phyloP scores from a whole-genome alignment of 2,888 invertebrate genomes.

The Trissoscelio sp. region DNA sequence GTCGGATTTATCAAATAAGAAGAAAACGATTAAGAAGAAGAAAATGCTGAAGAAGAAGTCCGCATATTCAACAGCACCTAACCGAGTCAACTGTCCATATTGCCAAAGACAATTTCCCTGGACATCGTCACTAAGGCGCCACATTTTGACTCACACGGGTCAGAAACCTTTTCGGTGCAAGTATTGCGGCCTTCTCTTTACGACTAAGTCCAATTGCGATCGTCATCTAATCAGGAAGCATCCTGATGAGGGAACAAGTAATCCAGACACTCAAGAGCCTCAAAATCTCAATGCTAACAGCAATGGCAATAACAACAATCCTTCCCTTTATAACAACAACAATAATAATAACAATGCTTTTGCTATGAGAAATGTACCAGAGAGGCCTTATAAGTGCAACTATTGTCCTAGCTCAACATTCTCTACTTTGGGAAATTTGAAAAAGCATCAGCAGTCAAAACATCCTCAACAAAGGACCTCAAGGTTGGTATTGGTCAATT shows the following conservation, averaged over 20 bases:
- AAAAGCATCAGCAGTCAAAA: slow-evolving; percentile 90
- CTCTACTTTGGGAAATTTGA: slow-evolving; percentile 90
- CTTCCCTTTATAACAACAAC: slow-evolving; percentile 42
- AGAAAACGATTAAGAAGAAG: slow-evolving; percentile 76
- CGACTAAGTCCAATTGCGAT: slow-evolving; percentile 98
- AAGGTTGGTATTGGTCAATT: slow-evolving; percentile 74
- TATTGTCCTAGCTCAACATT: slow-evolving; percentile 93
- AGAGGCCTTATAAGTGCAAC: slow-evolving; percentile 91
- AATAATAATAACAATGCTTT: slow-evolving; percentile 83
- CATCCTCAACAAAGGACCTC: slow-evolving; percentile 85
- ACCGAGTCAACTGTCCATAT: slow-evolving; percentile 96
- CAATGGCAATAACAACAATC: slow-evolving; percentile 70
- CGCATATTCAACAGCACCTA: slow-evolving; percentile 97
- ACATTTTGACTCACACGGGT: slow-evolving; percentile 97
- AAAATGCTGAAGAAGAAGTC: slow-evolving; percentile 91
- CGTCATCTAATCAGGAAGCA: slow-evolving; percentile 96
- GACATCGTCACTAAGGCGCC: slow-evolving; percentile 97
- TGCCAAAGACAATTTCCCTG: slow-evolving; percentile 98
- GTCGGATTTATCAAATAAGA: slow-evolving; percentile 72
- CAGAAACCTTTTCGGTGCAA: slow-evolving; percentile 98
- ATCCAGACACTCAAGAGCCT: slow-evolving; percentile 80
- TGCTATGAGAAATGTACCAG: slow-evolving; percentile 88
- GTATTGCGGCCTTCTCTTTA: slow-evolving; percentile 96
- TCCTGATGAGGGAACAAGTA: slow-evolving; percentile 84
- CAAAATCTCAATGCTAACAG: slow-evolving; percentile 33